These are phyloP conservation scores for Mesorhabditis belari DNA, from an alignment of 2,888 invertebrate genomes.

Conservation along the genomic window DNA sequence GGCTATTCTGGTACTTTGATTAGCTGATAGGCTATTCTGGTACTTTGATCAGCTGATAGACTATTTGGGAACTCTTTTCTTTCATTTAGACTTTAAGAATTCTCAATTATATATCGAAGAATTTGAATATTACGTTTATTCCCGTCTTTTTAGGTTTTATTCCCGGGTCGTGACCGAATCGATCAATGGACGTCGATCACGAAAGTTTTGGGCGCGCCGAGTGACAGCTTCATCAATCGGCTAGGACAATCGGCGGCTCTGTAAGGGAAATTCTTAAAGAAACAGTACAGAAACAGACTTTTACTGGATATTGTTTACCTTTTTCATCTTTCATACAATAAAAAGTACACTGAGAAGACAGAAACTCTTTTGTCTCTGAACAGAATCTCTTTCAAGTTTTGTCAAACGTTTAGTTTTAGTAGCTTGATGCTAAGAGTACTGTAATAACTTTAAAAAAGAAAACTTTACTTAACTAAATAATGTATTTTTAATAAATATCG, in stretches of 20 bases:
- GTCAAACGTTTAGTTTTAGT: too few relatives aligned
- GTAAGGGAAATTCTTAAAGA: slow-evolving; percentile 62
- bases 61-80: too few relatives aligned
- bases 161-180: slow-evolving; percentile 18
- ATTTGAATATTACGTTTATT: too few relatives aligned
- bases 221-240: slow-evolving; percentile 26
- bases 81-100: too few relatives aligned
- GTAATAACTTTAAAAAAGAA: neutral
- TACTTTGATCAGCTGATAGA: too few relatives aligned
- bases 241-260: slow-evolving; percentile 40
- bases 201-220: slow-evolving; percentile 38
- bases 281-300: neutral
- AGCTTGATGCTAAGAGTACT: too few relatives aligned
- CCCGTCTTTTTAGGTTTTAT: neutral
- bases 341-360: neutral
- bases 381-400: too few relatives aligned
- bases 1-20: too few relatives aligned
- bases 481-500: neutral
- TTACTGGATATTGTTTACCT: slow-evolving; percentile 60
- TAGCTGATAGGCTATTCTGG: too few relatives aligned
- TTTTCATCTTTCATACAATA: neutral
- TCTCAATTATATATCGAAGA: too few relatives aligned
- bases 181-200: slow-evolving; percentile 53
- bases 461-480: neutral
- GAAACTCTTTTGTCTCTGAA: too few relatives aligned